These are phyloP conservation scores for Spondyliosoma cantharus DNA, from an alignment of 2,797 vertebrate genomes.

Conservation along the genomic window DNA sequence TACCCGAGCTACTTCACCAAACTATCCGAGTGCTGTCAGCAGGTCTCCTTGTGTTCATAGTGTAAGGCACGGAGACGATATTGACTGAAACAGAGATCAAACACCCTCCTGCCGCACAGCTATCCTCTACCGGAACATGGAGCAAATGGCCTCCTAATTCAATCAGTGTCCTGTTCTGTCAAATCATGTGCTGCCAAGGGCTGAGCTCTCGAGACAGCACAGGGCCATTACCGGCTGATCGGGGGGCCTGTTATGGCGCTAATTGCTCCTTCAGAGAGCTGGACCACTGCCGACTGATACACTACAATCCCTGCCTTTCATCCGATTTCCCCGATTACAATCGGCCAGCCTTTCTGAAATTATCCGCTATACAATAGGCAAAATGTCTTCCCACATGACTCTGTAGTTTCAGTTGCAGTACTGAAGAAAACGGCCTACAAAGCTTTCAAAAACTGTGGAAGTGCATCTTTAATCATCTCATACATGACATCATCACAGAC, in stretches of 20 bases:
- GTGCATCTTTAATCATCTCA: slow-evolving; percentile 33
- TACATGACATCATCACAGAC: slow-evolving; percentile 24
- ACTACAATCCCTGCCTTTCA: slow-evolving; percentile 65
- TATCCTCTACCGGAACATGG: slow-evolving; percentile 86
- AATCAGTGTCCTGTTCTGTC: slow-evolving; percentile 93
- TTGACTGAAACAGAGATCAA: slow-evolving; percentile 82
- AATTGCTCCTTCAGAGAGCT: slow-evolving; percentile 90
- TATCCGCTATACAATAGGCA: slow-evolving; percentile 14
- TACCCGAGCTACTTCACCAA: slow-evolving; percentile 34
- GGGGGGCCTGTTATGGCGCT: slow-evolving; percentile 88
- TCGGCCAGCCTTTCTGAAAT: slow-evolving; percentile 40
- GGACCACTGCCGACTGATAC: slow-evolving; percentile 74
- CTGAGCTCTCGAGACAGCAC: slow-evolving; percentile 85
- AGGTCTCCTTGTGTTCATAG: slow-evolving; percentile 53
- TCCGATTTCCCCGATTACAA: slow-evolving; percentile 43
- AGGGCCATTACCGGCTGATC: slow-evolving; percentile 90
- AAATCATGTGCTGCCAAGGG: slow-evolving; percentile 88
- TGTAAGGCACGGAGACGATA: slow-evolving; percentile 70
- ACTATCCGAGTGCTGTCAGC: slow-evolving; percentile 62
- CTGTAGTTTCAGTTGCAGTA: slow-evolving; percentile 15
- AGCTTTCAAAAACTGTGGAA: slow-evolving; percentile 23
- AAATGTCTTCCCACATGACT: not conserved
- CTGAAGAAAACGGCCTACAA: not conserved
- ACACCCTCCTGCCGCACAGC: slow-evolving; percentile 82
- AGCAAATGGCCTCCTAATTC: slow-evolving; percentile 96